Base-by-base conservation (phyloP, 2,888 invertebrate genomes). In the Pyrocoelia pectoralis region DNA sequence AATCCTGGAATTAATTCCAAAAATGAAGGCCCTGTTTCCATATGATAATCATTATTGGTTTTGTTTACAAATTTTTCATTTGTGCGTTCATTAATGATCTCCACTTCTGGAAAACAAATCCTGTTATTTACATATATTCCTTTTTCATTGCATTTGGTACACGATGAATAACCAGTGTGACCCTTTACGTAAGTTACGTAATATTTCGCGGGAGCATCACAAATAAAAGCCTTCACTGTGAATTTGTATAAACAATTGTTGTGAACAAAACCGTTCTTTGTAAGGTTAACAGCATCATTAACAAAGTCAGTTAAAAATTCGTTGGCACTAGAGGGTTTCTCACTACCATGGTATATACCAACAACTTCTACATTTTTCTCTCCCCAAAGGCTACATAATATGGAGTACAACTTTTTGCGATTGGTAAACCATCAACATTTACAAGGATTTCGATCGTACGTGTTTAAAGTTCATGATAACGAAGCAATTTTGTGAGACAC, bases 61-160 rank as follows among this genome's bases (percentile, higher is more conserved):
- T 13, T 43, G 1, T n/a, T 5, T 9, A 1, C 12, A 46, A 57
- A 61, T 13, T 14, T 9, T 13, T 24, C 8, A 24, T 61, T 54
- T 46, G 54, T 61, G 12, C 61, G 41, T 17, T 46, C 17, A 14
- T 5, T 28, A 24, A 38, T 8, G 33, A 18, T 41, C 28, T 41
- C 17, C 14, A 12, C 14, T 10, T 46, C 12, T 48, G 19, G 29
- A 65, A 24, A 28, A 51, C 54, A 28, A 9, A 49, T 33, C 41
- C 60, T 48, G 15, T 60, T 64, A n/a, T 59, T 56, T 18, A 59
- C 52, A 49, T 40, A 54, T 14, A 1, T 38, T 24, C 53, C 53
- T 15, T 58, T 53, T 13, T 12, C 48, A 49, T 56, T 46, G 28
- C 51, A 19, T 52, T 60, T 65, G 5, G 13, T n/a, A 28, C 56